phyloP scores from a whole-genome alignment of 2,797 vertebrate species.

The Hozukius guyotensis region DNA sequence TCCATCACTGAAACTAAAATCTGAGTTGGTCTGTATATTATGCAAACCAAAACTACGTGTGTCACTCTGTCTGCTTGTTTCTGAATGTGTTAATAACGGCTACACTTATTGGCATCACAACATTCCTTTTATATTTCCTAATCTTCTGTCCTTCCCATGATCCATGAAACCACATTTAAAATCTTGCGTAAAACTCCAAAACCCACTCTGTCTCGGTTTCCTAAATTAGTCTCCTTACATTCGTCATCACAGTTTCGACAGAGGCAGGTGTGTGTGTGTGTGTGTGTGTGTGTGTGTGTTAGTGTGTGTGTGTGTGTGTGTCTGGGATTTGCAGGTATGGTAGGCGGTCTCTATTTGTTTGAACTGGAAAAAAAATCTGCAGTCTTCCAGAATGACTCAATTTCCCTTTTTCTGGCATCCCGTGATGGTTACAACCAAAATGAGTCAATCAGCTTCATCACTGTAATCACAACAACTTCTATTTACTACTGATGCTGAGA shows the following conservation, averaged over 20 bases:
- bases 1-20: neutral
- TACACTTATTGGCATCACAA: constrained; percentile 19
- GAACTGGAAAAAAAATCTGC: neutral
- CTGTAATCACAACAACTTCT: neutral
- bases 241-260: constrained; percentile 65
- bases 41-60: constrained; percentile 7
- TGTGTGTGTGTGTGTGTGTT: no score
- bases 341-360: constrained; percentile 4
- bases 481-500: neutral
- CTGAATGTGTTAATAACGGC: neutral
- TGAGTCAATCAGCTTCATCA: constrained; percentile 1
- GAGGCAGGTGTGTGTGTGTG: neutral
- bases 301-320: neutral
- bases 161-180: constrained; percentile 8
- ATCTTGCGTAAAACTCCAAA: constrained; percentile 40
- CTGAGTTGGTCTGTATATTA: neutral
- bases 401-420: neutral
- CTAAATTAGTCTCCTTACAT: constrained; percentile 11
- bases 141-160: constrained; percentile 16
- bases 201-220: constrained; percentile 21
- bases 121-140: constrained; percentile 22
- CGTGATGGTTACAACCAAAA: neutral
- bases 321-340: neutral
- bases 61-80: neutral
- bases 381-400: constrained; percentile 34